Base-by-base conservation (phyloP, 2,797 vertebrate species). In the Sebastes umbrosus region DNA sequence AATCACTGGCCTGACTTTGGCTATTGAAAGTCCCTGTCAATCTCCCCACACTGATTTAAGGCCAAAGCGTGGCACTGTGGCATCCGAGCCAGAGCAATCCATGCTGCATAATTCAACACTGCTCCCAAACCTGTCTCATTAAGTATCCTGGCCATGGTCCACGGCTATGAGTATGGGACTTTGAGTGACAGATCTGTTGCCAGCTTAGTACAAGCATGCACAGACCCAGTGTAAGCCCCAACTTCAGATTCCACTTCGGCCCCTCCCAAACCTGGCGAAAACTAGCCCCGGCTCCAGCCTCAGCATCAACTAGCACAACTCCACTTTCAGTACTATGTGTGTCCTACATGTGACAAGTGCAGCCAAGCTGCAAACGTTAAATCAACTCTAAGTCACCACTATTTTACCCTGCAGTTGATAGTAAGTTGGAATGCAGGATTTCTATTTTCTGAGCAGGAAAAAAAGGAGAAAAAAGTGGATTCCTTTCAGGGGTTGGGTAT, bases 111-210 rank as follows among this genome's bases (percentile, higher is more conserved):
- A 95, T 94, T 95, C 92, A 95, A 79, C 84, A 60, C 68, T 39
- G 87, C 90, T 90, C 90, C 88, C 84, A 89, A 90, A 92, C 88
- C 89, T 84, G 92, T 93, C 93, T 95, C 93, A 92, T 95, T 95
- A 94, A 89, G 82, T 87, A 80, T 75, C 89, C 91, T 93, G 91
- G 92, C 91, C 36, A 55, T 84, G 80, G 84, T 91, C 93, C 79
- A 90, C 24, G 57, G 59, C 83, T 89, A 80, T 18, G 73, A 87
- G 77, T 83, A 77, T 70, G 85, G 88, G 86, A 80, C 83, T 90
- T 82, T 93, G 88, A 92, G 67, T 92, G 90, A 92, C 91, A 89
- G 86, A 91, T 92, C 86, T 84, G 83, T 88, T 90, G 85, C 92
- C 90, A 93, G 88, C 73, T 85, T 83, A 84, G 80, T 76, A 85